These are phyloP conservation scores for Hymenochirus boettgeri DNA, from an alignment of 2,113 vertebrate genomes.

Conservation along the genomic window DNA sequence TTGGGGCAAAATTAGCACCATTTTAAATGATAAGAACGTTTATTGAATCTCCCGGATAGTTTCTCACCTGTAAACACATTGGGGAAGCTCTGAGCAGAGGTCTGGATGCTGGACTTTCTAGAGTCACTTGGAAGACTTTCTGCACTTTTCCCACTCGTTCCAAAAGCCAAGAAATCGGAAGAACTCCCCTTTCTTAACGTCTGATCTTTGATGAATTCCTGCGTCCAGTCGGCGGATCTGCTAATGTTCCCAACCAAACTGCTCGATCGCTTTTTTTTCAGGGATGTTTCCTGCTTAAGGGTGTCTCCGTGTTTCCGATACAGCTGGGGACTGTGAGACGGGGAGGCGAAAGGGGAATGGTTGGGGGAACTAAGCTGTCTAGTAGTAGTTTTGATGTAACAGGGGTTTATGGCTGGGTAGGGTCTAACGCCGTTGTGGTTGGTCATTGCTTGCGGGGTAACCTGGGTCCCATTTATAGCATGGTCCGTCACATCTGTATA, in stretches of 20 bases:
- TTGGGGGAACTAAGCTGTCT: slow-evolving; percentile 86
- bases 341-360: slow-evolving; percentile 76
- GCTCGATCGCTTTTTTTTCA: slow-evolving; percentile 63
- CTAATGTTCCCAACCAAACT: slow-evolving; percentile 69
- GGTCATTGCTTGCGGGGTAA: too few relatives aligned
- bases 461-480: background rate
- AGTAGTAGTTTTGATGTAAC: slow-evolving; percentile 93
- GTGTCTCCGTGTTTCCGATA: slow-evolving; percentile 60
- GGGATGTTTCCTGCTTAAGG: slow-evolving; percentile 52
- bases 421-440: slow-evolving; percentile 55
- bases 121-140: slow-evolving; percentile 63
- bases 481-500: background rate
- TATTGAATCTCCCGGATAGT: too few relatives aligned
- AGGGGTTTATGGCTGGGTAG: slow-evolving; percentile 77
- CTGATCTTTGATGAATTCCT: slow-evolving; percentile 59
- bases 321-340: slow-evolving; percentile 77
- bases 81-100: slow-evolving; percentile 73
- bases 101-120: slow-evolving; percentile 67
- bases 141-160: slow-evolving; percentile 46
- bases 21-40: too few relatives aligned
- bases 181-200: slow-evolving; percentile 56
- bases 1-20: too few relatives aligned
- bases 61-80: slow-evolving; percentile 88
- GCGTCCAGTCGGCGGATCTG: slow-evolving; percentile 90
- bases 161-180: slow-evolving; percentile 62